Conservation (phyloP, 2,113 vertebrate genomes). For the Gyps fulvus region DNA sequence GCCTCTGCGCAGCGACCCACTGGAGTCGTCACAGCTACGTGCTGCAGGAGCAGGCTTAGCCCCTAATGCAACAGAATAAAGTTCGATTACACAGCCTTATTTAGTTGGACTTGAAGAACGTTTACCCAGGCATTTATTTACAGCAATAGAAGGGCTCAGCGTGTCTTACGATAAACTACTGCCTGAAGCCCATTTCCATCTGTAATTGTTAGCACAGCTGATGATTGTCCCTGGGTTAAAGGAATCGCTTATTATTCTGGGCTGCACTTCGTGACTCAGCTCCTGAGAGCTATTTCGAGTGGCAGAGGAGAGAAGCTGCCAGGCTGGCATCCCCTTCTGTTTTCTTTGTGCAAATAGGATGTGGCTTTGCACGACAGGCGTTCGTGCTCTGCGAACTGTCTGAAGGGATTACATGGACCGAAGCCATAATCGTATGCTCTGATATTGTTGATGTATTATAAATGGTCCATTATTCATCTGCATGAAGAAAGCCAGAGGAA, state of each 20-base stretch:
- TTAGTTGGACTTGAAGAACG: neutral
- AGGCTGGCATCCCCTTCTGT: neutral
- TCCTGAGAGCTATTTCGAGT: neutral
- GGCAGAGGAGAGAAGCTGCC: neutral
- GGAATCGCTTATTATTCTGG: neutral
- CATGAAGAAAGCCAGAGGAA: neutral
- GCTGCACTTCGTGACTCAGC: conserved; percentile 12
- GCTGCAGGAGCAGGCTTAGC: neutral
- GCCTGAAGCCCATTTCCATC: conserved; percentile 12
- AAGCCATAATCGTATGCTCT: neutral
- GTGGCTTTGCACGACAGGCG: neutral
- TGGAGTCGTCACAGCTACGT: fast-evolving
- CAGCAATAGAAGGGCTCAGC: neutral
- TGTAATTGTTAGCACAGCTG: neutral
- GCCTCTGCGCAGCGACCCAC: neutral
- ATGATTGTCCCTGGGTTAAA: neutral
- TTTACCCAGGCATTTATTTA: neutral
- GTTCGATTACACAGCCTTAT: neutral
- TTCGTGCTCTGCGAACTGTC: neutral
- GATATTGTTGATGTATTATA: neutral
- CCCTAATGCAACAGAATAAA: neutral
- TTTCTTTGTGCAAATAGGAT: neutral
- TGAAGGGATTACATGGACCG: neutral
- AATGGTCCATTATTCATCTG: neutral
- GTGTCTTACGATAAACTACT: neutral